Percentiles rank a stretch among this genome's conserved stretches.
Conservation (phyloP, 2,113 vertebrate genomes). For the Brachypteracias leptosomus region DNA sequence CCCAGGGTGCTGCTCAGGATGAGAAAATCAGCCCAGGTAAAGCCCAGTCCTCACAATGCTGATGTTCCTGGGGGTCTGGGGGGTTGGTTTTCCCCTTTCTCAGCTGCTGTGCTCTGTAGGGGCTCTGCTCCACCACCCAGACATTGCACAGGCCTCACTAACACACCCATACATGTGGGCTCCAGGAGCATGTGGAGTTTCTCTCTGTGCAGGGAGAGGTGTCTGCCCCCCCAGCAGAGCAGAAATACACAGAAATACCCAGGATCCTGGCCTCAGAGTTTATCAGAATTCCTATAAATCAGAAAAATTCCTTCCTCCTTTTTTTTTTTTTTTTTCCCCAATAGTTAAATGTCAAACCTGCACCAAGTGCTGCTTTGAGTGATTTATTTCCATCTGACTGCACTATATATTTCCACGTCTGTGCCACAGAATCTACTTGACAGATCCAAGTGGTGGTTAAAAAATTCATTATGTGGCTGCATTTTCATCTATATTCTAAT, state of each 20-base stretch:
- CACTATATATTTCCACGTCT: neutral
- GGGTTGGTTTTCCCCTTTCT: neutral
- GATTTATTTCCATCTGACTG: slow-evolving; percentile 44
- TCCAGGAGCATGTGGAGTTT: fast-evolving
- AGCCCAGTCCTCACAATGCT: neutral
- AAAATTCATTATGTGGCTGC: slow-evolving; percentile 46
- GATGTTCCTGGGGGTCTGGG: neutral
- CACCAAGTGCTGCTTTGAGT: neutral
- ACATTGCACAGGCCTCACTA: fast-evolving
- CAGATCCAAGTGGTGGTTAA: slow-evolving; percentile 50
- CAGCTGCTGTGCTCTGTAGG: neutral
- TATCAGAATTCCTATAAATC: neutral
- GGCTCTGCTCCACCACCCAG: neutral
- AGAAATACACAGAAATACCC: neutral
- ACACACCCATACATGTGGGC: neutral
- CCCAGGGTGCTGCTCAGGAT: neutral
- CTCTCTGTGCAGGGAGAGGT: neutral
- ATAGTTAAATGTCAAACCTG: slow-evolving; percentile 27
- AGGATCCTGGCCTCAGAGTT: neutral
- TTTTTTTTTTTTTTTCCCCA: no score
- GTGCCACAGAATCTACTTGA: slow-evolving; percentile 13
- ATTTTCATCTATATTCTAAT: slow-evolving; percentile 48
- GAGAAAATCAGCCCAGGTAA: neutral
- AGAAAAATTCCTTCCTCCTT: neutral
- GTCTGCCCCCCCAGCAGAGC: neutral